Percentiles rank a stretch among this genome's conserved stretches.
phyloP scores from a whole-genome alignment of 2,113 vertebrate species.

The Eolophus roseicapilla region DNA sequence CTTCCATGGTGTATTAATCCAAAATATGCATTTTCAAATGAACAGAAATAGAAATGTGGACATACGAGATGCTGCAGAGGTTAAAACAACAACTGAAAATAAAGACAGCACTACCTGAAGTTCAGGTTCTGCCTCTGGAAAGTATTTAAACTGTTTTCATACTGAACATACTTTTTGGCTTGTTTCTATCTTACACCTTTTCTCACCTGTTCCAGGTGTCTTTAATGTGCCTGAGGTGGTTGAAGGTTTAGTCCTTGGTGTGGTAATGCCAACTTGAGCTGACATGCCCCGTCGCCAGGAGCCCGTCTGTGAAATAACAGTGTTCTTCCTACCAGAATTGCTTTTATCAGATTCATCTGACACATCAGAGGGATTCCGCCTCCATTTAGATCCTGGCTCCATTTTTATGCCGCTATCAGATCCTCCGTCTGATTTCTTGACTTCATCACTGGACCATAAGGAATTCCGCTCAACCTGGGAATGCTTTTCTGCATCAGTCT shows the following conservation, averaged over 20 bases:
- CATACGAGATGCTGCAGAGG: not conserved
- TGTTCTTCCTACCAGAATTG: conserved; percentile 84
- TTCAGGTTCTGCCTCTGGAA: conserved; percentile 53
- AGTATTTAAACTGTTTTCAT: not conserved
- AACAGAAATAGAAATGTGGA: not conserved
- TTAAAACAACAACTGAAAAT: conserved; percentile 29
- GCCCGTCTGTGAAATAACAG: conserved; percentile 89
- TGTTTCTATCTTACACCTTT: not conserved
- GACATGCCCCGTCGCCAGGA: conserved; percentile 97
- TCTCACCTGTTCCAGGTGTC: conserved; percentile 87
- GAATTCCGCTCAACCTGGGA: conserved; percentile 81
- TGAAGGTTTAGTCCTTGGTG: conserved; percentile 86
- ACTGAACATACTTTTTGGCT: not conserved
- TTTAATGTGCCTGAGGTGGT: conserved; percentile 77
- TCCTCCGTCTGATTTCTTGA: conserved; percentile 87
- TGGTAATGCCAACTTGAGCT: conserved; percentile 93
- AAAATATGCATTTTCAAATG: not conserved
- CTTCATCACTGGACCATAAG: conserved; percentile 87
- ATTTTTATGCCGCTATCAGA: conserved; percentile 87
- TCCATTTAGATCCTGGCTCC: conserved; percentile 87
- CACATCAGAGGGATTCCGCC: conserved; percentile 89
- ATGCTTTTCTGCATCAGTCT: conserved; percentile 95
- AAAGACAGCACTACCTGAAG: conserved; percentile 45
- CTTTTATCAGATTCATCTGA: conserved; percentile 95
- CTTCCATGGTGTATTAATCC: not conserved